Conservation (phyloP, 2,797 vertebrate species). For the Meriones psammophilus region DNA sequence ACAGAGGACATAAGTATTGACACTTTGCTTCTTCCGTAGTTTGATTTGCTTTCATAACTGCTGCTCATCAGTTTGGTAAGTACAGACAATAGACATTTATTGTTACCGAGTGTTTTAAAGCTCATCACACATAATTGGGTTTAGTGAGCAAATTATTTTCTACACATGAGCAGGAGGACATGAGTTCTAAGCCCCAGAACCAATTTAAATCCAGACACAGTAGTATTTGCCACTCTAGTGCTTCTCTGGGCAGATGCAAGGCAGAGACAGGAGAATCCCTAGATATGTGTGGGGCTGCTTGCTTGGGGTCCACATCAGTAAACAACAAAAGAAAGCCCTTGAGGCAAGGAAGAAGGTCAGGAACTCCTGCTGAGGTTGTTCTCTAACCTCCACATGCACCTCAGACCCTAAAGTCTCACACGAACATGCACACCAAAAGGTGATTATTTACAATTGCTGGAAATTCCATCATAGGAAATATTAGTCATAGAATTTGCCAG, state of each 20-base stretch:
- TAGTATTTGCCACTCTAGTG: neutral
- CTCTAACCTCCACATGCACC: no score
- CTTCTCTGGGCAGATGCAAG: neutral
- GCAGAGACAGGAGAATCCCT: neutral
- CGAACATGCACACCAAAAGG: neutral
- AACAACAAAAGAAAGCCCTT: neutral
- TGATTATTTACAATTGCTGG: neutral
- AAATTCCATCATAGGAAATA: neutral
- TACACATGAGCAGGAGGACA: neutral
- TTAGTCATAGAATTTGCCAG: neutral
- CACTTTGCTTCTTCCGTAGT: neutral
- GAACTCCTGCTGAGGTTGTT: no score
- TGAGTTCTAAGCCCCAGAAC: neutral
- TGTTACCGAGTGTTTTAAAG: conserved; percentile 20
- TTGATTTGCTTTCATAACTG: conserved; percentile 44
- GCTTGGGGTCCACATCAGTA: neutral
- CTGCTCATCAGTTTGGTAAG: neutral
- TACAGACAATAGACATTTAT: neutral
- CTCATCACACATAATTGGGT: neutral
- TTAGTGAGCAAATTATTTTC: neutral
- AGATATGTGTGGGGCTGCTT: no score
- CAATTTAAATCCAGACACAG: neutral
- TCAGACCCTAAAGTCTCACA: neutral
- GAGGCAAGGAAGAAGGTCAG: neutral
- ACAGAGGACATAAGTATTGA: neutral